These are phyloP conservation scores for Plectrocnemia conspersa DNA, from an alignment of 1,140 invertebrate species.

Conservation along the genomic window DNA sequence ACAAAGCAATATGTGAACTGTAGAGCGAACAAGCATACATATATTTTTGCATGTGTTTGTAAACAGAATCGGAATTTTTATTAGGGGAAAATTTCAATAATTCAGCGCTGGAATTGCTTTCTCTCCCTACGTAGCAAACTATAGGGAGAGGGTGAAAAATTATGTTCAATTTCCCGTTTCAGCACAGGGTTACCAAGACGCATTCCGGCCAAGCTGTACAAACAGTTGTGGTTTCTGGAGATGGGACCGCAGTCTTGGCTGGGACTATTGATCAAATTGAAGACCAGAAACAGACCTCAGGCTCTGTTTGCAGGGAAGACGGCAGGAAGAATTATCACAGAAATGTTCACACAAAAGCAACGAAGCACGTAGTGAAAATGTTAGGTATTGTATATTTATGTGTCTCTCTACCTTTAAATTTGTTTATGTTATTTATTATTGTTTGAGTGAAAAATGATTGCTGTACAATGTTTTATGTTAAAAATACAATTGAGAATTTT, in stretches of 20 bases:
- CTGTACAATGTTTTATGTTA: too few species aligned
- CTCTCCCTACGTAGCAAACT: too few species aligned
- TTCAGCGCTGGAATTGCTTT: not conserved
- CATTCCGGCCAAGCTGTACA: conserved; percentile 21
- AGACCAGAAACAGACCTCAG: not conserved
- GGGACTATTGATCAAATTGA: not conserved
- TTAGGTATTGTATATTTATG: conserved; percentile 48
- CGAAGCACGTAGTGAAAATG: conserved; percentile 55
- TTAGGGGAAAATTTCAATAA: not conserved
- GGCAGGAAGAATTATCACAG: conserved; percentile 29
- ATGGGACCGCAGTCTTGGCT: not conserved
- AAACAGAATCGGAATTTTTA: not conserved
- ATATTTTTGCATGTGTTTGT: too few species aligned
- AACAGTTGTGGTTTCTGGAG: conserved; percentile 10
- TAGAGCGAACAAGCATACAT: too few species aligned
- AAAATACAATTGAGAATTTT: too few species aligned
- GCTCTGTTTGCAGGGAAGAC: conserved; percentile 13
- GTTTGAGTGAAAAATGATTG: too few species aligned
- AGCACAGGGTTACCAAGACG: conserved; percentile 26
- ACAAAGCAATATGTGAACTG: too few species aligned
- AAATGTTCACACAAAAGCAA: conserved; percentile 49
- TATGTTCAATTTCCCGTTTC: conserved; percentile 9
- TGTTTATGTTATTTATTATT: too few species aligned
- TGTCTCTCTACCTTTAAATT: too few species aligned
- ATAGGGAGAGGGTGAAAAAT: too few species aligned